These are phyloP conservation scores for Ceratosolen fusciceps DNA, from an alignment of 1,140 invertebrate genomes.

Conservation along the genomic window DNA sequence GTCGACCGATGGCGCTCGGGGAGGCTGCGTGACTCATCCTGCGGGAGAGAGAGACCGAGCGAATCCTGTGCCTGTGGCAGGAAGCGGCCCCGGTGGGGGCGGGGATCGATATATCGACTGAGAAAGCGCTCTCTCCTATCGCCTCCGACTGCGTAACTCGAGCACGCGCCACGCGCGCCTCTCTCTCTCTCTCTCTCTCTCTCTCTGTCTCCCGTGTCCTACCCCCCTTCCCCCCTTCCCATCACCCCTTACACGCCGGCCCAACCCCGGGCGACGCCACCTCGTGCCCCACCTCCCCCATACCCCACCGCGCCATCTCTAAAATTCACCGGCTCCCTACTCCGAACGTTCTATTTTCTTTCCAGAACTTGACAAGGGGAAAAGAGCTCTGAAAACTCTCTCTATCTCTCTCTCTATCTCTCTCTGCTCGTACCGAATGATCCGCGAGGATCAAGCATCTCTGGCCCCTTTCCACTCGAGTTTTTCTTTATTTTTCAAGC, in stretches of 20 bases:
- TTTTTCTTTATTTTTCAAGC: neutral
- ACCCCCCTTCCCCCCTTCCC: conserved; percentile 29
- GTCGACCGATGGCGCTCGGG: conserved; percentile 56
- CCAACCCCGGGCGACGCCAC: too few species aligned
- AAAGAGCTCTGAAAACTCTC: neutral
- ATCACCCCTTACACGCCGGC: conserved; percentile 3
- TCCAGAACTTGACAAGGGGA: neutral
- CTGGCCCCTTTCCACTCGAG: neutral
- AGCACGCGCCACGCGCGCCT: conserved; percentile 50
- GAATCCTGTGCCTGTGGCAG: conserved; percentile 69
- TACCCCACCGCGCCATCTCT: neutral
- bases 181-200: conserved; percentile 46
- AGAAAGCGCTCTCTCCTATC: conserved; percentile 61
- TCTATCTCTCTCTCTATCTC: too few species aligned
- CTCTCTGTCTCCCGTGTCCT: conserved; percentile 31
- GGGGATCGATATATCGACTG: conserved; percentile 73
- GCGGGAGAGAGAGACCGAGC: conserved; percentile 61
- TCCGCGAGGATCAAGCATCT: neutral
- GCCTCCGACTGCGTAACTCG: conserved; percentile 66
- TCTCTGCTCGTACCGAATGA: neutral
- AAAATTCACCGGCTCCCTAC: conserved; percentile 21
- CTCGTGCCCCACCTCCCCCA: neutral
- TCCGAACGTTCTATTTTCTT: neutral
- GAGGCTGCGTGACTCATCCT: conserved; percentile 72
- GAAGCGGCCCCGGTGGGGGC: conserved; percentile 67